Evolutionary conservation across 2,888 invertebrate genomes (phyloP).

Genomic region (Coleophora deauratella): DNA sequence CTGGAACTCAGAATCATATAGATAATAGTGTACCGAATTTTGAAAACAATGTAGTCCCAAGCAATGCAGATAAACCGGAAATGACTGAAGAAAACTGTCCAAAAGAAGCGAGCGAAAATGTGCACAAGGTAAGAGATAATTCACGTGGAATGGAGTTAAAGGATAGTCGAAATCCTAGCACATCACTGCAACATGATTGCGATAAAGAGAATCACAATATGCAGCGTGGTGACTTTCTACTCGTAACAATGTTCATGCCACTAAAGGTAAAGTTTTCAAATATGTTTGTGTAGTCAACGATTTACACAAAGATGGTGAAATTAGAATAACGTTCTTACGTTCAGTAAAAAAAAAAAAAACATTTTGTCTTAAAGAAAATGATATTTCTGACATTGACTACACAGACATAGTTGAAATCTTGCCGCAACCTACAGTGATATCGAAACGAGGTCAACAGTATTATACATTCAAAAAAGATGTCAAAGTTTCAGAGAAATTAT

Average conservation of each 20-base stretch:
- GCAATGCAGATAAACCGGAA: too few species aligned
- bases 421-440: not conserved
- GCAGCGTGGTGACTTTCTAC: not conserved
- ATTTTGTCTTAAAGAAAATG: not conserved
- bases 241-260: slow-evolving; percentile 1
- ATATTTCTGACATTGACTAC: slow-evolving; percentile 1
- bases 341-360: not conserved
- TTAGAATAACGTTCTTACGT: slow-evolving; percentile 1
- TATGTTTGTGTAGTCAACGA: slow-evolving; percentile 1
- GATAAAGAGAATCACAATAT: not conserved
- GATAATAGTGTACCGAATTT: too few species aligned
- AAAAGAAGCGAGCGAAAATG: too few species aligned
- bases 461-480: not conserved
- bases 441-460: not conserved
- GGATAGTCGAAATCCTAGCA: not conserved
- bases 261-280: slow-evolving; percentile 1
- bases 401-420: slow-evolving; percentile 1
- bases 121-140: too few species aligned
- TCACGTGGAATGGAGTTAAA: too few species aligned
- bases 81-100: too few species aligned
- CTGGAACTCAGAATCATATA: too few species aligned
- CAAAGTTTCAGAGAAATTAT: not conserved
- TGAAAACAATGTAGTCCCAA: too few species aligned
- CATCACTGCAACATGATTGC: not conserved
- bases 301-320: slow-evolving; percentile 1